Base-by-base conservation (phyloP, 2,888 invertebrate species). In the Ormyrus labotus region DNA sequence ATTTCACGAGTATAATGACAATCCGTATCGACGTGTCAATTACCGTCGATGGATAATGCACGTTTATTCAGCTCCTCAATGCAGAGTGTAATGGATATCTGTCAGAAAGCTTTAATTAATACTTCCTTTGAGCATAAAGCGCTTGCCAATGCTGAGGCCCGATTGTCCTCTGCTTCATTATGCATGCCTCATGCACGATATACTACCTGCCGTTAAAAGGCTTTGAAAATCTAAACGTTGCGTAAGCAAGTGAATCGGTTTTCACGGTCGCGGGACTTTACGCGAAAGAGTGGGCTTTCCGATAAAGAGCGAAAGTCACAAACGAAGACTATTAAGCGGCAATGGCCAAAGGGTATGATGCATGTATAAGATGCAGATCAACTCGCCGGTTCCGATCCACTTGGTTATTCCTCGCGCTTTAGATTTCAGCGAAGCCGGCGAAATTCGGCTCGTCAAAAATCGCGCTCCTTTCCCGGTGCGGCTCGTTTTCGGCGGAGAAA, bases 341-440 rank as follows among this genome's bases (percentile, higher is more conserved):
- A 63, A 77, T 63, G 69, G 45, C 63, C 19, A 64, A 55, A 69
- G 68, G 55, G 60, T 64, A 78, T 58, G 71, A 78, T 78, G 81
- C 81, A 83, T 80, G 81, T 84, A 84, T 13, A 13, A 13, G 84
- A 84, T 84, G 81, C 71, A 65, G 81, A 81, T 81, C 75, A 81
- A 67, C 83, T 70, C 84, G 83, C 82, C 84, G 65, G 84, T 85
- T 85, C 82, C 84, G 85, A 86, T 86, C 87, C 85, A 87, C 86
- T 87, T 85, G 85, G 82, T 86, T 87, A 87, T 87, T 85, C 87
- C 81, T 84, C 85, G 84, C 85, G 84, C 85, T 83, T 85, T 83
- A 74, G 84, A 84, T 85, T 85, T 84, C 82, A 82, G 83, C 82
- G 84, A 85, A 86, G 86, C 82, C 85, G 84, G 85, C 84, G 85